Percentiles rank a stretch among this genome's conserved stretches.
phyloP scores from a whole-genome alignment of 2,888 invertebrate genomes.

The Dolichomitus sp. region DNA sequence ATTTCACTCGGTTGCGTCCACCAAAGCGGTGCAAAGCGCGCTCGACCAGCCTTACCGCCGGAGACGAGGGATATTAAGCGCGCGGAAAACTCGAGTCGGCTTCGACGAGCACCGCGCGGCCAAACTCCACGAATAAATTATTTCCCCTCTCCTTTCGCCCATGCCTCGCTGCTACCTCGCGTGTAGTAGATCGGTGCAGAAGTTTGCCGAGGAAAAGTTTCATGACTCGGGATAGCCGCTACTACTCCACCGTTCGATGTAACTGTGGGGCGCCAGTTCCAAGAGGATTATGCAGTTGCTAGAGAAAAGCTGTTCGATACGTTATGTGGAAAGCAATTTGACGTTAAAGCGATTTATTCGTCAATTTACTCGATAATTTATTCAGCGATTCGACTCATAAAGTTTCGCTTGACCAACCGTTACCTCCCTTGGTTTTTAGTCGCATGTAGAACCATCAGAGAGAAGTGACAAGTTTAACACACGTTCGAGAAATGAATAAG shows the following conservation, averaged over 20 bases:
- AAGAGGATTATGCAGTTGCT: conserved; percentile 40
- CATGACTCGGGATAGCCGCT: conserved; percentile 44
- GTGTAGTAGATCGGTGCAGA: conserved; percentile 40
- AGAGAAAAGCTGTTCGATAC: conserved; percentile 42
- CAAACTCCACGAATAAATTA: conserved; percentile 67
- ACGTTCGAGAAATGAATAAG: background rate
- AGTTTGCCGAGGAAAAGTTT: conserved; percentile 56
- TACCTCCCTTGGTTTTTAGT: background rate
- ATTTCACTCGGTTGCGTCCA: conserved; percentile 67
- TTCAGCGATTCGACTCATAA: conserved; percentile 6
- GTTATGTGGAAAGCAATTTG: conserved; percentile 46
- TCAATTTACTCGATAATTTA: conserved; percentile 38
- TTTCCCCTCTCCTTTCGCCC: conserved; percentile 39
- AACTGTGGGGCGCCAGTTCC: conserved; percentile 9
- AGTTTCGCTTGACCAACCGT: conserved; percentile 17
- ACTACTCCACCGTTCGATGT: conserved; percentile 12
- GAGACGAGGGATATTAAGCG: conserved; percentile 57
- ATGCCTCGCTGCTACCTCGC: conserved; percentile 28
- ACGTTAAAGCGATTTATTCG: conserved; percentile 35
- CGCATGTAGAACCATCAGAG: background rate
- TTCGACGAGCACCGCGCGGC: conserved; percentile 38
- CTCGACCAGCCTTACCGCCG: conserved; percentile 24
- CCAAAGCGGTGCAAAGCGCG: conserved; percentile 7
- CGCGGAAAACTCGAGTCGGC: conserved; percentile 54
- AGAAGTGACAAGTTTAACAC: background rate